Evolutionary conservation across 2,888 invertebrate species (phyloP), one percentile per base, ranked within the genome.

Genomic region (Nemotelus pantherinus): DNA sequence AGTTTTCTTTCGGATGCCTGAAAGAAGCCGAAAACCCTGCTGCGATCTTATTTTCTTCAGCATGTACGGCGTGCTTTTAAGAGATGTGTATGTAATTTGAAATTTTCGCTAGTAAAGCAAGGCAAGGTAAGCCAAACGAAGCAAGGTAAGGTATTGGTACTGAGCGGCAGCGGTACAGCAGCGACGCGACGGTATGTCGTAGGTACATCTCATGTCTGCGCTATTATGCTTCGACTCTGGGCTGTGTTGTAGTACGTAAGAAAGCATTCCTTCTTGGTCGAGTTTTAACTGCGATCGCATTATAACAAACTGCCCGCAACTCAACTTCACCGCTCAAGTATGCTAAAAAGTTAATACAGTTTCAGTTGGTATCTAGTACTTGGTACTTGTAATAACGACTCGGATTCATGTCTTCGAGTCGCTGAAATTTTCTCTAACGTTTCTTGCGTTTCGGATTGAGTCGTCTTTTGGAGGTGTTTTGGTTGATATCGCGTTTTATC

Each of bases 281-380:
- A 80, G 80, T 80, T 80, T 80, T 78, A 77, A 70, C 53, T 64
- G 68, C 78, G 80, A 80, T 80, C 80, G 80, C 78, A 80, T 80
- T 80, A 80, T 80, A 79, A 79, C 77, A 70, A 80, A 80, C 80
- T 81, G 80, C 79, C 80, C 80, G 80, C 79, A 80, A 81, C 78
- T 79, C 70, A 70, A 70, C 70, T 70, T 10, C 53, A 70, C 70
- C 43, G 70, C 70, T 70, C 74, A 81, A 80, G 80, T 80, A 81
- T 80, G 80, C 80, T 80, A 80, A 81, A 81, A 80, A 80, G 77
- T 79, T 81, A 80, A 80, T 81, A 81, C 81, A 82, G 79, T 80
- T 81, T 82, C 81, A 82, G 81, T 80, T 81, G 80, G 80, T 80
- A 81, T 81, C 81, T 80, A 80, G 81, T 81, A 81, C 81, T 80